Percentiles rank a stretch among this genome's conserved stretches.
Conservation (phyloP, 2,888 invertebrate genomes). For the Rhingia rostrata region DNA sequence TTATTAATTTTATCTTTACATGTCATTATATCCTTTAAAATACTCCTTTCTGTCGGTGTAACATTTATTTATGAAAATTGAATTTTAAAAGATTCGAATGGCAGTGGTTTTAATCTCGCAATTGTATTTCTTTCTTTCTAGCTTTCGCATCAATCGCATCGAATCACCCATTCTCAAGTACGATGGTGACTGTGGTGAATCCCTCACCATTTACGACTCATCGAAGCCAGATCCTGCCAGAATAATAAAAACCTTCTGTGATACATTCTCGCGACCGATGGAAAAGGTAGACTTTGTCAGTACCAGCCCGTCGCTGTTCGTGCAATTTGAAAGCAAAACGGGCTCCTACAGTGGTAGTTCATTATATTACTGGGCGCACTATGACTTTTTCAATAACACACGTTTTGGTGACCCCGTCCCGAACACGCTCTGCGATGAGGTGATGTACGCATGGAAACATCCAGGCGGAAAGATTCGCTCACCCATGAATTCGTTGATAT, state of each 20-base stretch:
- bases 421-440: conserved; percentile 93
- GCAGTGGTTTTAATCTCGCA: not conserved
- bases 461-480: conserved; percentile 90
- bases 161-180: conserved; percentile 93
- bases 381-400: conserved; percentile 96
- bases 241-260: conserved; percentile 97
- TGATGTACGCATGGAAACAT: conserved; percentile 93
- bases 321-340: conserved; percentile 94
- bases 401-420: conserved; percentile 92
- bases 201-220: conserved; percentile 94
- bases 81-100: too few relatives aligned
- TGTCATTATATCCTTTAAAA: too few relatives aligned
- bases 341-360: conserved; percentile 97
- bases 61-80: too few relatives aligned
- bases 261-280: conserved; percentile 96
- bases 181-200: conserved; percentile 95
- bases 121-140: conserved; percentile 80
- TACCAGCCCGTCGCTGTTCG: conserved; percentile 92
- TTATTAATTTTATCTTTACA: too few relatives aligned
- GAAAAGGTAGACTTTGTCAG: conserved; percentile 96
- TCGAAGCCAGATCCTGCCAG: conserved; percentile 93
- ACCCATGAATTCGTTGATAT: conserved; percentile 93
- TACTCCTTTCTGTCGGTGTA: too few relatives aligned
- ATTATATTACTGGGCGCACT: conserved; percentile 96
- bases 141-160: conserved; percentile 94